Conservation (phyloP, 2,888 invertebrate genomes). For the Dione juno region DNA sequence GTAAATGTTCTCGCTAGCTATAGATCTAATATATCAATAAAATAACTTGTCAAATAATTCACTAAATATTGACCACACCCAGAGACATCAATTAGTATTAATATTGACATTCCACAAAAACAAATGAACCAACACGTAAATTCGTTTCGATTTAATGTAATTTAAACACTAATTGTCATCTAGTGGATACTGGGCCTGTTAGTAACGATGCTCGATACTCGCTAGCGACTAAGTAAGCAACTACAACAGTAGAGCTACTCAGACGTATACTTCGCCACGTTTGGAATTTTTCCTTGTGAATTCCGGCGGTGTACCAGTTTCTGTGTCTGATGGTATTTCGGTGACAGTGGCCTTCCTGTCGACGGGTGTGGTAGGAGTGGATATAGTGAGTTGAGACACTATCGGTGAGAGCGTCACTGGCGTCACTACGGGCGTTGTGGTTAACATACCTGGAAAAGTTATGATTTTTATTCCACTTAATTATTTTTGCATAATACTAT, state of each 20-base stretch:
- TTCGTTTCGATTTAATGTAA: neutral
- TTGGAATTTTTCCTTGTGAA: constrained; percentile 67
- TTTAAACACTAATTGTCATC: neutral
- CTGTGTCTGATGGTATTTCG: constrained; percentile 62
- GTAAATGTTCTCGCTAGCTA: neutral
- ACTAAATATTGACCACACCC: neutral
- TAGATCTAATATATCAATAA: neutral
- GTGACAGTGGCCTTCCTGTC: constrained; percentile 64
- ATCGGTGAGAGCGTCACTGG: constrained; percentile 82
- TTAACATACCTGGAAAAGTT: constrained; percentile 54
- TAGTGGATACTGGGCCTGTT: neutral
- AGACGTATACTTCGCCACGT: constrained; percentile 77
- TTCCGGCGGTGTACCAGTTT: constrained; percentile 61
- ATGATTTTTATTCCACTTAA: neutral
- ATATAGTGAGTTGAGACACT: constrained; percentile 84
- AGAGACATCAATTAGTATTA: neutral
- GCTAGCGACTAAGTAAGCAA: neutral
- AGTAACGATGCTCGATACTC: constrained; percentile 2
- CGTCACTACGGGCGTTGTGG: constrained; percentile 78
- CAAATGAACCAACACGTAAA: neutral
- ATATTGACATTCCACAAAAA: neutral
- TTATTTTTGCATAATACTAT: no score
- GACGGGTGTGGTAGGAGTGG: constrained; percentile 76
- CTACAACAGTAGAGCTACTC: constrained; percentile 33
- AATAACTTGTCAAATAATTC: neutral